phyloP scores from a whole-genome alignment of 2,888 invertebrate genomes.

The Drosophila greeni region DNA sequence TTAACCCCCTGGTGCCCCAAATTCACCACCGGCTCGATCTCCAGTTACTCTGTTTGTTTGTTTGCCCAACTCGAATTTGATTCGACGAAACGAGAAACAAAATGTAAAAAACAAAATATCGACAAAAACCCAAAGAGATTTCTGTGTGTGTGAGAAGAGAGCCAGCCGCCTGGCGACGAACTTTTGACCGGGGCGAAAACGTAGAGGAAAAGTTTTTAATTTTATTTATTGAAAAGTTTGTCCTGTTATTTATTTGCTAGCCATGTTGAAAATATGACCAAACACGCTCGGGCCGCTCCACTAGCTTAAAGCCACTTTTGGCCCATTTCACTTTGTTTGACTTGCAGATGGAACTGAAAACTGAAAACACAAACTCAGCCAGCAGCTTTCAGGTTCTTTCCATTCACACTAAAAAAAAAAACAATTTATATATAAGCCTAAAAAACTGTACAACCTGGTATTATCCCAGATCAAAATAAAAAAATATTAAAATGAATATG shows the following conservation, averaged over 20 bases:
- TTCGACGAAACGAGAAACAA: constrained; percentile 37
- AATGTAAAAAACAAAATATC: constrained; percentile 16
- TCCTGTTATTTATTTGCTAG: constrained; percentile 67
- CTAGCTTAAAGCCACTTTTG: constrained; percentile 44
- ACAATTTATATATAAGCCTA: too few relatives aligned
- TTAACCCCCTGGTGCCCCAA: constrained; percentile 18
- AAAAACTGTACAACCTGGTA: background rate
- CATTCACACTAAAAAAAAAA: constrained; percentile 9
- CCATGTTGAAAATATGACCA: constrained; percentile 68
- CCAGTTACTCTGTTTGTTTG: constrained; percentile 53
- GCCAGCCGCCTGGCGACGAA: constrained; percentile 64
- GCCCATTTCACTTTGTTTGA: constrained; percentile 33
- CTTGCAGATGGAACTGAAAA: constrained; percentile 33
- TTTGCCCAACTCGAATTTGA: constrained; percentile 63
- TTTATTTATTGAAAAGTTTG: constrained; percentile 74
- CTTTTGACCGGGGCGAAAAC: constrained; percentile 58
- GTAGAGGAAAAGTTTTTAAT: constrained; percentile 66
- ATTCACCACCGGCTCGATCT: constrained; percentile 31
- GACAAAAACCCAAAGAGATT: constrained; percentile 34
- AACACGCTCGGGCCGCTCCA: constrained; percentile 38
- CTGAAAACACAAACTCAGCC: constrained; percentile 29
- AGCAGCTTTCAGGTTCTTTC: constrained; percentile 10
- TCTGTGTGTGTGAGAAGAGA: constrained; percentile 22
- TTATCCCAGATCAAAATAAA: background rate
- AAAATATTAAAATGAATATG: background rate